Evolutionary conservation across 2,797 vertebrate genomes (phyloP).

Genomic region (Benthosema pterotum): DNA sequence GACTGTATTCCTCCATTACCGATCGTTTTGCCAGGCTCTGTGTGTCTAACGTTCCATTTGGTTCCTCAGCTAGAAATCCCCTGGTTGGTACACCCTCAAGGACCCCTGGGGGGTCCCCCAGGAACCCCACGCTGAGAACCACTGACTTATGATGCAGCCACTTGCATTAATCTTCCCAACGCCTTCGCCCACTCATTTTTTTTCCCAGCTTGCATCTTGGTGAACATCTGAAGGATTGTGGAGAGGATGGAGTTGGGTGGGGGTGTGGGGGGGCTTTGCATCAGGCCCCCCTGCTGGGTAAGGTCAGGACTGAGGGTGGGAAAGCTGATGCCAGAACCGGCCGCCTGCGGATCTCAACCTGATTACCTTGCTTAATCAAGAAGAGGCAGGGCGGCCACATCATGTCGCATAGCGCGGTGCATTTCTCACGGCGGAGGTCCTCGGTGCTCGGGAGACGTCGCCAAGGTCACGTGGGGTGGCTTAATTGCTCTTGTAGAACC

Average conservation of each 20-base stretch:
- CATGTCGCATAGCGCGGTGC: conserved; percentile 21
- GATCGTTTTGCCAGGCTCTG: no score
- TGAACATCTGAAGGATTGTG: not conserved
- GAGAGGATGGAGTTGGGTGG: not conserved
- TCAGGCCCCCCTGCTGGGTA: not conserved
- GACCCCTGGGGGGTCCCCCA: no score
- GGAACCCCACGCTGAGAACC: no score
- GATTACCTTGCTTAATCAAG: conserved; percentile 24
- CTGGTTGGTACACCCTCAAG: no score
- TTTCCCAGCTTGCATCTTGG: not conserved
- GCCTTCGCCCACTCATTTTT: not conserved
- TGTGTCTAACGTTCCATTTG: no score
- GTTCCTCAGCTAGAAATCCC: not conserved
- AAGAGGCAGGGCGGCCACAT: conserved; percentile 29
- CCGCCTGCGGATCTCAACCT: not conserved
- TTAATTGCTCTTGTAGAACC: conserved; percentile 58
- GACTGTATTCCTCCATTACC: no score
- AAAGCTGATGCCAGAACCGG: not conserved
- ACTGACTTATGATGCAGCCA: conserved; percentile 3
- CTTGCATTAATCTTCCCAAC: not conserved
- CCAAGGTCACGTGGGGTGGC: conserved; percentile 58
- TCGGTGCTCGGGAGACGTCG: conserved; percentile 42
- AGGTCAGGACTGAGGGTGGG: conserved; percentile 1
- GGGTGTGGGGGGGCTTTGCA: not conserved
- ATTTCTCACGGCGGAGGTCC: conserved; percentile 44